phyloP scores from a whole-genome alignment of 2,888 invertebrate genomes.

The Mylabris sibirica region DNA sequence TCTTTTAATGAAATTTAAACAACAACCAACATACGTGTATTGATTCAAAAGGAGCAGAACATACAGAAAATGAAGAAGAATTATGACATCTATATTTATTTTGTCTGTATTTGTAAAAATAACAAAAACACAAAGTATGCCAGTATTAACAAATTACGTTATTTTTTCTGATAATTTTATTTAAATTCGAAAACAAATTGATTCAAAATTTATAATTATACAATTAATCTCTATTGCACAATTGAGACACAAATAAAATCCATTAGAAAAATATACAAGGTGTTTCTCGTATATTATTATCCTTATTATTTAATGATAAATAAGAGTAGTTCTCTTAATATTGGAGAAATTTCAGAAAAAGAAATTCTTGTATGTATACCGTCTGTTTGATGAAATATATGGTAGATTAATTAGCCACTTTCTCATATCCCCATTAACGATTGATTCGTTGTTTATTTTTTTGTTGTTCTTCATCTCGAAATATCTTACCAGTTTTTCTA shows the following conservation, averaged over 20 bases:
- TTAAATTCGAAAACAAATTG: neutral
- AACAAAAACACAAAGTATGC: neutral
- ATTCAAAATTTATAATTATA: neutral
- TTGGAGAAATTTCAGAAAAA: constrained; percentile 3
- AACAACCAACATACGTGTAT: constrained; percentile 1
- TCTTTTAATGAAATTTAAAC: neutral
- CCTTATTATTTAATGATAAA: neutral
- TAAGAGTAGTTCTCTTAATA: neutral
- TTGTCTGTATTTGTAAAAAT: neutral
- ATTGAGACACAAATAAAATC: too few relatives aligned
- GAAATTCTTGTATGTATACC: neutral
- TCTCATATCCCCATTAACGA: neutral
- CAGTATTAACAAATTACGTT: neutral
- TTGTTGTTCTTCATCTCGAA: too few relatives aligned
- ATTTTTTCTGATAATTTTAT: neutral
- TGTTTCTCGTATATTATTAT: too few relatives aligned
- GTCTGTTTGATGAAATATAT: neutral
- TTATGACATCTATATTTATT: neutral
- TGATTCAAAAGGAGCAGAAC: neutral
- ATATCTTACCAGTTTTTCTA: too few relatives aligned
- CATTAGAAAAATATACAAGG: too few relatives aligned
- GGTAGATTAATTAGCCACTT: neutral
- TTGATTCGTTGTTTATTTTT: neutral
- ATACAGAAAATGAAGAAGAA: neutral
- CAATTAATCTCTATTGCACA: neutral